These are phyloP conservation scores for Streptopelia turtur DNA, from an alignment of 2,797 vertebrate genomes.

Conservation along the genomic window DNA sequence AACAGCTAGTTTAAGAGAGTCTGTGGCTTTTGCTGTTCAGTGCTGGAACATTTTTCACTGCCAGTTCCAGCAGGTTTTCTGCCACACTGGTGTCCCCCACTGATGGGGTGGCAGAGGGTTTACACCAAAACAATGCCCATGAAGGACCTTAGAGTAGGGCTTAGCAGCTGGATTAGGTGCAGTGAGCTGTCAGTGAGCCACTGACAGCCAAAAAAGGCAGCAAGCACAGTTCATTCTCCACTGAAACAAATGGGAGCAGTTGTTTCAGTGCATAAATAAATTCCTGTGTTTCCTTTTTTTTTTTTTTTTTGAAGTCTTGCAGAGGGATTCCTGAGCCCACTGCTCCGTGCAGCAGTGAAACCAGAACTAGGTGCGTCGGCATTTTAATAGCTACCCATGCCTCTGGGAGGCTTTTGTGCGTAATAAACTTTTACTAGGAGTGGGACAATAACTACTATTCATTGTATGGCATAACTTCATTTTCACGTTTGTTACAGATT, in stretches of 20 bases:
- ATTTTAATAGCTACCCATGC: background rate
- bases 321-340: background rate
- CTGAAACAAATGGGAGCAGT: background rate
- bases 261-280: background rate
- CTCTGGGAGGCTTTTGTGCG: constrained; percentile 1
- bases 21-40: constrained; percentile 44
- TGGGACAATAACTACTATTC: constrained; percentile 19
- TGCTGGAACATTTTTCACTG: constrained; percentile 58
- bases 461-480: constrained; percentile 27
- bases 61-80: constrained; percentile 24
- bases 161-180: background rate
- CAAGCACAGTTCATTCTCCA: background rate
- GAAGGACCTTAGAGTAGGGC: background rate
- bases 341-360: constrained; percentile 14
- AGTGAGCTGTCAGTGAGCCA: background rate
- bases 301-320: background rate
- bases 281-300: background rate
- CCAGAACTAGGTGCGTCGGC: background rate
- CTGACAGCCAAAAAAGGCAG: background rate
- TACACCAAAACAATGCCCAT: accelerated
- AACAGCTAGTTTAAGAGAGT: constrained; percentile 63
- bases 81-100: background rate
- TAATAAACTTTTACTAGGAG: constrained; percentile 29
- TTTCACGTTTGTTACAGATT: constrained; percentile 28
- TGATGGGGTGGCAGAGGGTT: background rate